phyloP scores from a whole-genome alignment of 1,140 invertebrate species.

The Varroa destructor region DNA sequence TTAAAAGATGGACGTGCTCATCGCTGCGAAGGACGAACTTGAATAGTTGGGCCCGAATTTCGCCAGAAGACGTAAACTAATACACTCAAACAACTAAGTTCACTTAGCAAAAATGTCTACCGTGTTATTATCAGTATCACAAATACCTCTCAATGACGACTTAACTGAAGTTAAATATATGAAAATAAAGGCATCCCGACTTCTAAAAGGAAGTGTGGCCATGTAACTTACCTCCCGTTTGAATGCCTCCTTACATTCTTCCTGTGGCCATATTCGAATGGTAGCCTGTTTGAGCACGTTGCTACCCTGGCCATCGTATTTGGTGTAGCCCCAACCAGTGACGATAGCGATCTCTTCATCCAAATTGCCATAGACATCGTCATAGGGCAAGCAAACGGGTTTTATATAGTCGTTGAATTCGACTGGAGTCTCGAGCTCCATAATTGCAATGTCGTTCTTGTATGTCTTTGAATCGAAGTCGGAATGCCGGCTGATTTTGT shows the following conservation, averaged over 20 bases:
- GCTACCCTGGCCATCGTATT: slow-evolving; percentile 46
- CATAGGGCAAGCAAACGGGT: slow-evolving; percentile 38
- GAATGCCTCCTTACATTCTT: slow-evolving; percentile 40
- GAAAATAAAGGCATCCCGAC: too few species aligned
- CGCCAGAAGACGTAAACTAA: too few species aligned
- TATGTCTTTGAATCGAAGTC: slow-evolving; percentile 37
- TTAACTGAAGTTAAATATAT: background rate
- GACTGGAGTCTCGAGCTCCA: slow-evolving; percentile 35
- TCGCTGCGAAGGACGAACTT: too few species aligned
- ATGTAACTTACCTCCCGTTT: slow-evolving; percentile 33
- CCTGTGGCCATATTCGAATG: slow-evolving; percentile 46
- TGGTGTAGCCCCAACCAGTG: slow-evolving; percentile 52
- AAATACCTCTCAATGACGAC: background rate
- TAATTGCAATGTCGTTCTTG: slow-evolving; percentile 39
- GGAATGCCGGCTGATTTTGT: slow-evolving; percentile 28
- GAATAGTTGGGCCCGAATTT: too few species aligned
- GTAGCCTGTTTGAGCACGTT: slow-evolving; percentile 47
- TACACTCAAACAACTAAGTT: too few species aligned
- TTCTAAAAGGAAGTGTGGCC: slow-evolving; percentile 18
- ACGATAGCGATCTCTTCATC: slow-evolving; percentile 33
- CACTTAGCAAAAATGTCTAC: too few species aligned
- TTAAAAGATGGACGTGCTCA: too few species aligned
- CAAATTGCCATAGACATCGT: slow-evolving; percentile 31
- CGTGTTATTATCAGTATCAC: too few species aligned
- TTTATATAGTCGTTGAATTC: slow-evolving; percentile 35